phyloP scores from a whole-genome alignment of 2,113 vertebrate species.

The Phaethornis superciliosus region DNA sequence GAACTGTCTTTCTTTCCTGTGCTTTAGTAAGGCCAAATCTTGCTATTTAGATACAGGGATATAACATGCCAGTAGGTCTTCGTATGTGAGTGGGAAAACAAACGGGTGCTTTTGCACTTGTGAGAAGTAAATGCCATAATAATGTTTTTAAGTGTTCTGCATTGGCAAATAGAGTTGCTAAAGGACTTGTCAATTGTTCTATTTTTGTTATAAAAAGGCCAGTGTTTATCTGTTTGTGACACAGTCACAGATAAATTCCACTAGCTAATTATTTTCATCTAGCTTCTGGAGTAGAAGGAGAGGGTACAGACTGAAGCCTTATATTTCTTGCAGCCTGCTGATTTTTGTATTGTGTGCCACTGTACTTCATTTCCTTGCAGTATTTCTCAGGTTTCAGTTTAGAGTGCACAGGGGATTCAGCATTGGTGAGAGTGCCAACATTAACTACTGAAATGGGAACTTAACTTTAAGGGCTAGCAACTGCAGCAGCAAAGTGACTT shows the following conservation, averaged over 20 bases:
- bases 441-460: background rate
- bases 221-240: background rate
- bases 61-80: background rate
- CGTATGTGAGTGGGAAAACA: background rate
- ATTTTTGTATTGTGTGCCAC: background rate
- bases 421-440: background rate
- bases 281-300: background rate
- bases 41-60: background rate
- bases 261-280: background rate
- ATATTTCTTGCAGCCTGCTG: accelerated
- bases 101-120: background rate
- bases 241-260: background rate
- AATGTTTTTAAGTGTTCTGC: background rate
- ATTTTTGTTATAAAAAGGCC: background rate
- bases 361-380: background rate
- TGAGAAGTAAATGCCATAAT: background rate
- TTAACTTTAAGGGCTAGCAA: background rate
- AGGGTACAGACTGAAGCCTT: background rate
- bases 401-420: background rate
- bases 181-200: background rate
- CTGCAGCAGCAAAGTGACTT: background rate
- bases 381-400: background rate
- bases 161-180: background rate
- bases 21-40: background rate
- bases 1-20: background rate